Base-by-base conservation (phyloP, 92 coral and sea anemone species). In the Palythoa caribaeorum region DNA sequence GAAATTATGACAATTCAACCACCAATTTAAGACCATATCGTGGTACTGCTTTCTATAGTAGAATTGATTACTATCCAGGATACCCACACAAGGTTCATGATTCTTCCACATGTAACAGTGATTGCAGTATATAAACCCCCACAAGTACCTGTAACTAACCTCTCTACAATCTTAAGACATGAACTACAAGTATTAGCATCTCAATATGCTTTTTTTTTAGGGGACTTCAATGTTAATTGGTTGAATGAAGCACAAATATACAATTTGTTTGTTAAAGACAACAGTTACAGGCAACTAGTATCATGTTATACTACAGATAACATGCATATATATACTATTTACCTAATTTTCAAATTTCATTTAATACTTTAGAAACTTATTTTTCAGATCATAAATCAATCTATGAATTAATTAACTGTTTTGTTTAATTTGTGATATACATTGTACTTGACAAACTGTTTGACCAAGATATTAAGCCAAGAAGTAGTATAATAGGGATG, bases 231-330 rank as follows among this genome's bases (percentile, higher is more conserved):
- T 63, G 70, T 63, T 14, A 63, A 63, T 63, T 63, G 1, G 0
- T 63, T 63, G 15, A 63, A 1, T 63, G 48, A 40, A 63, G 63
- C 38, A 10, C 73, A 28, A 68, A 28, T 68, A 68, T 68, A 68
- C 19, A 68, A 35, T 19, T 68, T 19, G 19, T 87, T 51, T 83
- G 88, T 73, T 54, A 83, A 76, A 69, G 88, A 83, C 0, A 73
- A 83, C 54, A 59, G 44, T 77, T 89, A 80, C 54, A 89, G 88
- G 44, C 78, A 88, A 21, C 83, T 72, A 83, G 77, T 89, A 38
- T 83, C 91, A 70, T 74, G 84, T 40, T 73, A 39, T 83, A 84
- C 89, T 9, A 83, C 92, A 74, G 84, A 83, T 38, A 83, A 74
- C 51, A 74, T 74, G 69, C 86, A 87, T 55, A 68, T 83, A 59